Evolutionary conservation across 2,888 invertebrate species (phyloP), one percentile per base, ranked within the genome.

Genomic region (Rhamphomyia laevipes): DNA sequence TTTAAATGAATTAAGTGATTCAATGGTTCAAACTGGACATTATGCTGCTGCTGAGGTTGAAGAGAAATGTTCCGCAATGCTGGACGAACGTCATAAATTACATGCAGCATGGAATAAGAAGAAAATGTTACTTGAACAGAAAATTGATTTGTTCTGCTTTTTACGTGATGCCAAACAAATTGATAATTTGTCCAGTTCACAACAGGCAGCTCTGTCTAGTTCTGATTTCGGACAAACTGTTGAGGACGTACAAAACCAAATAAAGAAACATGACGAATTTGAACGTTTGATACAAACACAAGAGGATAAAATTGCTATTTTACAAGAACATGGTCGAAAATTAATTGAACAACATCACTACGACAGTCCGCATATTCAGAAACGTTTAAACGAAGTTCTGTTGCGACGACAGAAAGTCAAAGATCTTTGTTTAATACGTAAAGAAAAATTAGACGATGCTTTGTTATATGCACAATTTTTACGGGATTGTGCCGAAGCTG

Each of bases 181-280:
- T 52, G 89, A 94, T 63, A 87, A 90, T 55, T 77, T 89, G 13
- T 89, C 92, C 53, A 82, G 84, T 13, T 80, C 88, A 0, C 95
- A 96, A 70, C 93, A 95, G 63, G 86, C 84, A 0, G 80, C 85
- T 0, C 64, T 88, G 1, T 75, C 67, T 67, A 81, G 80, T 49
- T 78, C 79, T 0, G 84, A 86, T 58, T 82, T 83, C 51, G 82
- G 86, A 0, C 79, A 85, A 38, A 84, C 83, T 0, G 87, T 88
- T 0, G 93, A 95, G 62, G 90, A 91, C 64, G 93, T 96, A 0
- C 86, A 89, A 59, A 84, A 84, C 40, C 83, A 88, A 62, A 78
- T 90, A 23, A 92, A 91, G 72, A 92, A 92, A 63, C 94, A 96
- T 59, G 94, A 93, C 59, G 93, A 90, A 3, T 95, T 97, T 66